Base-by-base conservation (phyloP, 2,113 vertebrate species). In the Bos javanicus region DNA sequence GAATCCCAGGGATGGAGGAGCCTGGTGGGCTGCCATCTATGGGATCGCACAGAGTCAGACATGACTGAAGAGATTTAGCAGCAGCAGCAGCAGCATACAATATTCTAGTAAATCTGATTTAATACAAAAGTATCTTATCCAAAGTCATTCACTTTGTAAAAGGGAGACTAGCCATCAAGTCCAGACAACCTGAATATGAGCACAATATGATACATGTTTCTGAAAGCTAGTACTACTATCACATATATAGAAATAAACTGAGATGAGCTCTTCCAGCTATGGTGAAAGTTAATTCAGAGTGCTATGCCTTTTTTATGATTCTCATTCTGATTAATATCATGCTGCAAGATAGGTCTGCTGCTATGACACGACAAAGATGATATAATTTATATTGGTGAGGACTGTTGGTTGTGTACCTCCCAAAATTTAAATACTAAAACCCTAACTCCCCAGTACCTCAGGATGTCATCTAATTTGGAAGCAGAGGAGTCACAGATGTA, bases 1-100 rank as follows among this genome's bases (percentile, higher is more conserved):
- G 67, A 71, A 71, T 36, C 10, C 17, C n/a, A 71, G n/a, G n/a
- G n/a, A 36, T 0, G 0, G 67, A 1, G 67, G 4, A 39, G 4
- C n/a, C 19, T 71, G 5, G n/a, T 39, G n/a, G 67, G 67, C n/a
- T 71, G n/a, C n/a, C 5, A 0, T 71, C 67, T 39, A 39, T 23
- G 67, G n/a, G 19, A 0, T 71, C 19, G 0, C 19, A 36, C 64
- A 36, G 19, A 11, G 19, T 71, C 0, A 0, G n/a, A 71, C 64
- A 71, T 0, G 2, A 21, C 64, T 71, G 64, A 36, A 36, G n/a
- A 2, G 17, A 36, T 11, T 59, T 59, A 5, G 25, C 25, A 59
- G 64, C 67, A 36, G 33, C 62, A 67, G 62, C 64, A 36, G n/a
- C 67, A 39, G 67, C 30, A 81, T 81, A 50, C 13, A 43, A 36